Evolutionary conservation across 2,113 vertebrate species (phyloP), one percentile per base, ranked within the genome.

Genomic region (Maccullochella peelii): DNA sequence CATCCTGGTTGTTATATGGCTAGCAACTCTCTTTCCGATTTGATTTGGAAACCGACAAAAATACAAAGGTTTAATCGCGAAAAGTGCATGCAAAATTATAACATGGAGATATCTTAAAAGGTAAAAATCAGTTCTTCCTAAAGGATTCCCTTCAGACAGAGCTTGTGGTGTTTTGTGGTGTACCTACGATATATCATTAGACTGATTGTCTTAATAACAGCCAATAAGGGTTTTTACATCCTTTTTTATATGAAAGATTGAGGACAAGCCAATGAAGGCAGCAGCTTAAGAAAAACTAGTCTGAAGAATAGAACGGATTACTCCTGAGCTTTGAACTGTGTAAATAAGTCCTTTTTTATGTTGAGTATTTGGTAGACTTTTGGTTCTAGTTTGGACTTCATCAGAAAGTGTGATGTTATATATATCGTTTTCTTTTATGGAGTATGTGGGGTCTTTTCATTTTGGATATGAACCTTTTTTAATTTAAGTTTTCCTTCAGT

Each of bases 41-140:
- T 96, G 95, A 96, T 97, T 94, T 93, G 85, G 86, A 83, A 93
- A 92, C 25, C 1, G 80, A 88, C 79, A 76, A 94, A 96, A 96
- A 96, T 86, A 94, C 82, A 83, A 88, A 83, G 88, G 88, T 91
- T 93, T 82, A 92, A 89, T 94, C 87, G 80, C 91, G 86, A 90
- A 88, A 95, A 94, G 87, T 97, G 94, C 96, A 97, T 95, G 95
- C 93, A 95, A 91, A 93, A 89, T 89, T 86, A 36, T 77, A 86
- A 84, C 44, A 40, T 83, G 70, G 82, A 96, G 94, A 95, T 94
- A 88, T 95, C 92, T 95, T 81, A 75, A 95, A 90, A 95, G 95
- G 97, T 95, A 94, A 93, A 97, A 98, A 98, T 98, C 96, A 96
- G 97, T 97, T 98, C 97, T 99, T 97, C 97, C 97, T 96, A 95